These are phyloP conservation scores for Pecten maximus DNA, from an alignment of 2,888 invertebrate genomes.

Conservation along the genomic window DNA sequence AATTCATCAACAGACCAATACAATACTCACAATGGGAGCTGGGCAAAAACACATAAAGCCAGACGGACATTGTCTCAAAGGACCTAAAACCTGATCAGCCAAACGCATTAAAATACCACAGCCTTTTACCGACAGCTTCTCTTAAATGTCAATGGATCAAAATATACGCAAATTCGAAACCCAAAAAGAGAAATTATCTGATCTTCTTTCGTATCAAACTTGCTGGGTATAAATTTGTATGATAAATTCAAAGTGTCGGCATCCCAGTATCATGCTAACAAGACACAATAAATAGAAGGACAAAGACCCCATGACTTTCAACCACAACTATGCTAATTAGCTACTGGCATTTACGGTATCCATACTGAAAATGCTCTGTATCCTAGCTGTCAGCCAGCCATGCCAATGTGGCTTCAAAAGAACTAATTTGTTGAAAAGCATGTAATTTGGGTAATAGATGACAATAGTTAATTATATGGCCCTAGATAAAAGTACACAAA, in stretches of 20 bases:
- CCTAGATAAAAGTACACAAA: not conserved
- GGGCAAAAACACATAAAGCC: not conserved
- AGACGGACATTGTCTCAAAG: not conserved
- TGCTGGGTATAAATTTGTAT: not conserved
- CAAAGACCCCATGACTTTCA: not conserved
- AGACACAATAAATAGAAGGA: not conserved
- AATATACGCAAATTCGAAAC: not conserved
- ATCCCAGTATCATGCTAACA: not conserved
- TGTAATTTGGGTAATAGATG: slow-evolving; percentile 29
- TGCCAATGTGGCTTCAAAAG: slow-evolving; percentile 3
- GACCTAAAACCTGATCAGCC: not conserved
- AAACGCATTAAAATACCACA: not conserved
- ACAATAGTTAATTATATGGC: not conserved
- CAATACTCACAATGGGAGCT: not conserved
- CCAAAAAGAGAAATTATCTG: not conserved
- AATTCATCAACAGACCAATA: slow-evolving; percentile 11
- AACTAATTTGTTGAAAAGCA: slow-evolving; percentile 30
- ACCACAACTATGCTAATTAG: not conserved
- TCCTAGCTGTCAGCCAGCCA: not conserved
- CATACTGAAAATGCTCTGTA: not conserved
- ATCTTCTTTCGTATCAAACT: not conserved
- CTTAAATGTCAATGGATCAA: not conserved
- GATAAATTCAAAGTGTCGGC: not conserved
- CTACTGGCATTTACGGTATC: not conserved
- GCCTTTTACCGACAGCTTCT: not conserved